A percentile compares a stretch with the other conserved stretches of the same genome.
Evolutionary conservation across 2,888 invertebrate genomes (phyloP).

Genomic region (Julus scanicus): DNA sequence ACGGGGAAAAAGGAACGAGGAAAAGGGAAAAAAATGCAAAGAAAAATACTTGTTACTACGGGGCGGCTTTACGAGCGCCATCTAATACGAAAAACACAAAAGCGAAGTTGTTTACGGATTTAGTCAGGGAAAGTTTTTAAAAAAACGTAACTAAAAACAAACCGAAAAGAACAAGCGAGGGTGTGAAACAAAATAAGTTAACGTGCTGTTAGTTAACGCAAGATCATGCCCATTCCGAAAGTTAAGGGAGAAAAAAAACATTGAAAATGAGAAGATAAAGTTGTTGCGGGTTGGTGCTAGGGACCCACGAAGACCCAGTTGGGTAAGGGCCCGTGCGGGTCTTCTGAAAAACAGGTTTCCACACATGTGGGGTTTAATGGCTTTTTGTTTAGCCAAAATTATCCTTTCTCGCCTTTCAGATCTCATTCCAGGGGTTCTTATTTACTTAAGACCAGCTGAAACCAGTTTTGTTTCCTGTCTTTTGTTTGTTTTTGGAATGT

Average conservation of each 20-base stretch:
- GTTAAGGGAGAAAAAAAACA: background rate
- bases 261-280: too few species aligned
- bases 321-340: conserved; percentile 5
- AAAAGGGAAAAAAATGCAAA: conserved; percentile 56
- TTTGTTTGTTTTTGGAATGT: too few species aligned
- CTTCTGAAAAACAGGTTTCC: too few species aligned
- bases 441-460: too few species aligned
- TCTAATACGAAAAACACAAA: background rate
- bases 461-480: too few species aligned
- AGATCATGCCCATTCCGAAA: background rate
- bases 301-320: too few species aligned
- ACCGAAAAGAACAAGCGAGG: background rate
- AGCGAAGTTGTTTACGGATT: background rate
- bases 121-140: background rate
- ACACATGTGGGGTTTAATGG: too few species aligned
- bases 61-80: background rate
- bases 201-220: background rate
- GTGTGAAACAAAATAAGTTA: too few species aligned
- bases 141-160: background rate
- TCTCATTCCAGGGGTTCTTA: too few species aligned
- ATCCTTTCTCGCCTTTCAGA: too few species aligned
- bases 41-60: conserved; percentile 30
- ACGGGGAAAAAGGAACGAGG: conserved; percentile 59
- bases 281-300: too few species aligned
- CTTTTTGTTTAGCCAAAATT: too few species aligned